Conservation (phyloP, 2,797 vertebrate genomes). For the Galago senegalensis region DNA sequence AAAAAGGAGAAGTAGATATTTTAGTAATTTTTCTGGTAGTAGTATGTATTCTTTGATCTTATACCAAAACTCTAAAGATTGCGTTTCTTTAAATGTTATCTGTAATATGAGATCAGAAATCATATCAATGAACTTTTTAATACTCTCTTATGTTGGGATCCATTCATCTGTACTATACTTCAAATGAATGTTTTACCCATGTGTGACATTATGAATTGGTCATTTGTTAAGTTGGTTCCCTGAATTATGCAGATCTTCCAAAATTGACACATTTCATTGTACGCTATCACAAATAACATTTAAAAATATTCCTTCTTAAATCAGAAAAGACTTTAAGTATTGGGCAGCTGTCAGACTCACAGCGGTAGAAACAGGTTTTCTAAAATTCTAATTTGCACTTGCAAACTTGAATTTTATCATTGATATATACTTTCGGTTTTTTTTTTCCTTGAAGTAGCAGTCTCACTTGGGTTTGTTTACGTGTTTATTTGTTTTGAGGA, state of each 20-base stretch:
- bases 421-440: not conserved
- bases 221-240: slow-evolving; percentile 43
- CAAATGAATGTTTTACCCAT: slow-evolving; percentile 18
- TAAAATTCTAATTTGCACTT: slow-evolving; percentile 30
- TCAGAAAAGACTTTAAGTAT: slow-evolving; percentile 46
- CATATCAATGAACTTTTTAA: not conserved
- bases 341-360: slow-evolving; percentile 27
- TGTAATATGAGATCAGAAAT: slow-evolving; percentile 47
- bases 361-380: slow-evolving; percentile 48
- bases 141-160: slow-evolving; percentile 35
- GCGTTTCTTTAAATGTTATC: slow-evolving; percentile 58
- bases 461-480: not conserved
- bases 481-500: slow-evolving; percentile 37
- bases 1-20: slow-evolving; percentile 43
- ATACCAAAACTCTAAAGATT: not conserved
- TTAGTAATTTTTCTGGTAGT: slow-evolving; percentile 32
- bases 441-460: not conserved
- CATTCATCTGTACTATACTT: slow-evolving; percentile 11
- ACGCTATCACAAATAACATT: not conserved
- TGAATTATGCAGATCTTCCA: slow-evolving; percentile 46
- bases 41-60: slow-evolving; percentile 22
- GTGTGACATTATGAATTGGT: slow-evolving; percentile 6
- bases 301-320: slow-evolving; percentile 36
- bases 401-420: slow-evolving; percentile 51
- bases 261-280: slow-evolving; percentile 42